Conservation (phyloP, 2,113 vertebrate species). For the Nyctibius bracteatus region DNA sequence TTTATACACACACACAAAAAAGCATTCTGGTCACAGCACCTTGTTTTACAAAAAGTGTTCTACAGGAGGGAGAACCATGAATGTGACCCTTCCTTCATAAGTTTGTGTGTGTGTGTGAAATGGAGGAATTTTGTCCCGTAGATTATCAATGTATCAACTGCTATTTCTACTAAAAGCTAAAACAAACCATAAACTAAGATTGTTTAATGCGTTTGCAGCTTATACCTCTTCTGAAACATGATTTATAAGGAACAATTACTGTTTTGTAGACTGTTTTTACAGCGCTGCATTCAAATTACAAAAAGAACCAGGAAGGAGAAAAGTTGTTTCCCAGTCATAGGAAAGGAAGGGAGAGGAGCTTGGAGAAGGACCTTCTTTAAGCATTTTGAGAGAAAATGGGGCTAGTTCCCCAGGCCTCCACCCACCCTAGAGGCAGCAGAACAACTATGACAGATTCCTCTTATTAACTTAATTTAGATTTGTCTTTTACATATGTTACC, state of each 20-base stretch:
- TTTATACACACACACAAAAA: not conserved
- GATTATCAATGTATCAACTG: not conserved
- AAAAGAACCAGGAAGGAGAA: not conserved
- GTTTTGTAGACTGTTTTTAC: not conserved
- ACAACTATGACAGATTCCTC: not conserved
- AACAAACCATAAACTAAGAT: not conserved
- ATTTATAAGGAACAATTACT: not conserved
- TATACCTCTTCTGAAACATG: not conserved
- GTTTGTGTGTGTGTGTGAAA: not conserved
- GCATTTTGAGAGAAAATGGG: not conserved
- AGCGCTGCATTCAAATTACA: not conserved
- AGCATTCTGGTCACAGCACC: not conserved
- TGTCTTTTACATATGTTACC: not conserved
- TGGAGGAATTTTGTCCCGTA: not conserved
- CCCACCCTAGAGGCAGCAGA: not conserved
- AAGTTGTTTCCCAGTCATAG: not conserved
- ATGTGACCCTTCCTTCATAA: not conserved
- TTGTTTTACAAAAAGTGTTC: not conserved
- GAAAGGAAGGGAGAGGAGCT: not conserved
- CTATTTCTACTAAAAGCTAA: not conserved
- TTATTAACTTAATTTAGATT: conserved; percentile 24
- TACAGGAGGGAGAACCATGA: not conserved
- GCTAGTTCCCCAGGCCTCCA: not conserved
- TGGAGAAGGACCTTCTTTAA: not conserved
- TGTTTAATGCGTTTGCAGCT: not conserved